phyloP scores from a whole-genome alignment of 2,797 vertebrate species.

The Austrolebias charrua region DNA sequence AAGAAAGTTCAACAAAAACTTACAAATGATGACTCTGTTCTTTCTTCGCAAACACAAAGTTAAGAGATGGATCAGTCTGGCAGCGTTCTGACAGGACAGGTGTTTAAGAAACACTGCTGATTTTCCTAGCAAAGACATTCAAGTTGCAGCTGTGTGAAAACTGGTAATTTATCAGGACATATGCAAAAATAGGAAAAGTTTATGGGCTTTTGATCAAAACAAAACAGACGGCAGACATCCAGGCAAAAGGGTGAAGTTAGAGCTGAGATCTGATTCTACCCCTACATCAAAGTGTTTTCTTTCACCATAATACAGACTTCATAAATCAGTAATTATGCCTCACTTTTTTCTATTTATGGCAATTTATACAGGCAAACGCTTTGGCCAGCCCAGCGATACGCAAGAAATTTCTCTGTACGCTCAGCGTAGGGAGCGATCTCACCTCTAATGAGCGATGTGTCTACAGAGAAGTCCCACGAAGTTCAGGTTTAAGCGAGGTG shows the following conservation, averaged over 20 bases:
- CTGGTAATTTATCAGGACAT: conserved; percentile 21
- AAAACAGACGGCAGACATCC: conserved; percentile 6
- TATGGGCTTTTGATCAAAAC: conserved; percentile 20
- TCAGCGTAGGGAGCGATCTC: too few species aligned
- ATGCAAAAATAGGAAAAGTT: conserved; percentile 67
- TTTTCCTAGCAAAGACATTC: conserved; percentile 65
- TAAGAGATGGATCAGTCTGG: background rate
- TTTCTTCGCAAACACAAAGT: conserved; percentile 11
- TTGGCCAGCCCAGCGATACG: too few species aligned
- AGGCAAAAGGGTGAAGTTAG: background rate
- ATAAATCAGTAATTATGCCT: background rate
- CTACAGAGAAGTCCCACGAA: too few species aligned
- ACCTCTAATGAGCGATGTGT: too few species aligned
- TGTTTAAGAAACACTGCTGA: conserved; percentile 40
- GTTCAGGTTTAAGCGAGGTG: too few species aligned
- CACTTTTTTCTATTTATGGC: background rate
- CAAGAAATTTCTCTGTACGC: too few species aligned
- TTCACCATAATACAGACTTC: background rate
- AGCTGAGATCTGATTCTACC: background rate
- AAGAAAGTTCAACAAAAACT: conserved; percentile 30
- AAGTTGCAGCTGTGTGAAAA: conserved; percentile 21
- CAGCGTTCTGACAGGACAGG: background rate
- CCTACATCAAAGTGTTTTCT: accelerated
- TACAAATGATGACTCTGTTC: conserved; percentile 41
- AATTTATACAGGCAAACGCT: too few species aligned